A percentile compares a stretch with the other conserved stretches of the same genome.
phyloP scores from a whole-genome alignment of 1,140 invertebrate species.

The Bombus sylvicola region DNA sequence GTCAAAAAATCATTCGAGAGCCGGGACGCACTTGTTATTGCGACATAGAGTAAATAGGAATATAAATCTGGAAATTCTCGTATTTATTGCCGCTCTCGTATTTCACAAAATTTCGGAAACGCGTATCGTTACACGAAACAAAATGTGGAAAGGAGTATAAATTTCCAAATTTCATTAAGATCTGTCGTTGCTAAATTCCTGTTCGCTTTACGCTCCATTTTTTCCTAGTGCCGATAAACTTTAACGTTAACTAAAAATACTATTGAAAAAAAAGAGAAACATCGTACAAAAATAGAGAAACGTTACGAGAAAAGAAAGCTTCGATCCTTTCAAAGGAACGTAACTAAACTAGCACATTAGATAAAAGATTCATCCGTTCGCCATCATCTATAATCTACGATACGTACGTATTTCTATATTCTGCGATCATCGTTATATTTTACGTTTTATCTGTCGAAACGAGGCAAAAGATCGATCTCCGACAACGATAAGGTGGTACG shows the following conservation, averaged over 20 bases:
- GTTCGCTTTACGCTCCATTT: background rate
- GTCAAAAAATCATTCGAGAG: constrained; percentile 32
- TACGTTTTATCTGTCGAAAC: background rate
- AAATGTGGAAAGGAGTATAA: background rate
- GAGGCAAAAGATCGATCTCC: background rate
- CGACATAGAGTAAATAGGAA: constrained; percentile 16
- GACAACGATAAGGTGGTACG: background rate
- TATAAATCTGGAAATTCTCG: constrained; percentile 32
- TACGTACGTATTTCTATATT: background rate
- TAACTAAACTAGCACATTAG: too few relatives aligned
- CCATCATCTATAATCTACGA: background rate
- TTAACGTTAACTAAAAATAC: background rate
- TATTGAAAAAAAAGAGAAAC: too few relatives aligned
- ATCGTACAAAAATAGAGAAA: background rate
- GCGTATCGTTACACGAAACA: background rate
- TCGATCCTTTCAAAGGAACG: too few relatives aligned
- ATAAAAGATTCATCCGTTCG: background rate
- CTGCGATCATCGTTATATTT: too few relatives aligned
- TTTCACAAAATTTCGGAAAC: constrained; percentile 17
- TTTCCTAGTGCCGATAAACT: background rate
- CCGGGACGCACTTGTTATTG: background rate
- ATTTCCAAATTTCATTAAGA: constrained; percentile 10
- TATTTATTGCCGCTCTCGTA: constrained; percentile 17
- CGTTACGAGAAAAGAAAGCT: background rate
- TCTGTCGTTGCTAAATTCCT: background rate